Evolutionary conservation across 2,888 invertebrate genomes (phyloP).

Genomic region (Cheilosia vernalis): DNA sequence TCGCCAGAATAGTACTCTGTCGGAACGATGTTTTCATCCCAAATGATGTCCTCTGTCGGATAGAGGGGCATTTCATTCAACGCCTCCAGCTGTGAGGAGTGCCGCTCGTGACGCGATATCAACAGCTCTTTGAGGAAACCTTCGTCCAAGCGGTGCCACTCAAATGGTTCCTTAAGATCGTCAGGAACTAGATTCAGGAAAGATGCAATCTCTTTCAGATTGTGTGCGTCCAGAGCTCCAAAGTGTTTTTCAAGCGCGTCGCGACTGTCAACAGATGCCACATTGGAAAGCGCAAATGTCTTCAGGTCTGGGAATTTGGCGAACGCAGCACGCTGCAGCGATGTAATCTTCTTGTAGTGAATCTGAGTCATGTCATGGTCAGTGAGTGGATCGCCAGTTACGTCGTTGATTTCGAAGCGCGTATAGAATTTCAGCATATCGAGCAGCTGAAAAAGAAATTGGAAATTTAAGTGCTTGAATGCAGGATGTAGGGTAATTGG

Average conservation of each 20-base stretch:
- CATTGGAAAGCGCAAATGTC: constrained; percentile 95
- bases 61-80: constrained; percentile 99
- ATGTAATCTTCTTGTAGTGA: constrained; percentile 96
- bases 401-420: constrained; percentile 98
- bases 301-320: constrained; percentile 94
- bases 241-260: constrained; percentile 91
- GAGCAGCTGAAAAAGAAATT: constrained; percentile 88
- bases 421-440: constrained; percentile 98
- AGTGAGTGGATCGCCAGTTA: constrained; percentile 96
- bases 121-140: constrained; percentile 93
- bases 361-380: constrained; percentile 96
- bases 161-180: constrained; percentile 86
- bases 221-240: constrained; percentile 88
- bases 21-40: constrained; percentile 99
- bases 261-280: constrained; percentile 96
- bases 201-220: constrained; percentile 92
- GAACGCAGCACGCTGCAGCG: constrained; percentile 97
- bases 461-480: neutral
- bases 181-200: constrained; percentile 94
- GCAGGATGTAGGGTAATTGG: no score
- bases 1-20: constrained; percentile 98
- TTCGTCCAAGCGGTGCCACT: constrained; percentile 91
- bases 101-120: constrained; percentile 94
- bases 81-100: constrained; percentile 96
- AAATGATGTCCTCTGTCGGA: constrained; percentile 98